phyloP scores from a whole-genome alignment of 1,140 invertebrate genomes.

The Vollenhovia emeryi region DNA sequence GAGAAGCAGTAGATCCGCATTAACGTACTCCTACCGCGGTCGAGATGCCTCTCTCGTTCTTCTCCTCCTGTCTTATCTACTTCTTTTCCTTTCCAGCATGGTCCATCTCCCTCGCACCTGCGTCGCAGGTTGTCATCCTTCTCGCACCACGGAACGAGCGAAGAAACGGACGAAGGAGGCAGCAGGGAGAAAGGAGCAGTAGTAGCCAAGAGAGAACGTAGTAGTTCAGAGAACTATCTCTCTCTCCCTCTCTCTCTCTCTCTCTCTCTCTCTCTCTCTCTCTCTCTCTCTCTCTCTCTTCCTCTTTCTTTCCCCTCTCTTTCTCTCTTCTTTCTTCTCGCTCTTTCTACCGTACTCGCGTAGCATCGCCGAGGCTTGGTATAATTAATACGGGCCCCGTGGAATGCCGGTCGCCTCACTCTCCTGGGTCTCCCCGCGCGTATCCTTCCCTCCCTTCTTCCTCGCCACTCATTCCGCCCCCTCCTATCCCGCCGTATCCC shows the following conservation, averaged over 20 bases:
- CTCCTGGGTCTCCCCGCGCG: slow-evolving; percentile 61
- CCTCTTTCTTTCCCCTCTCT: slow-evolving; percentile 60
- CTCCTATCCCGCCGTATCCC: slow-evolving; percentile 58
- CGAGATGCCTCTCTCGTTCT: slow-evolving; percentile 39
- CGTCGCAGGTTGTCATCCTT: background rate
- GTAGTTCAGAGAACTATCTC: slow-evolving; percentile 18
- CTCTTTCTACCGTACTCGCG: slow-evolving; percentile 65
- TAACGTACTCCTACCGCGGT: slow-evolving; percentile 73
- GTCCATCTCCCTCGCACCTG: background rate
- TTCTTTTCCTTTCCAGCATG: slow-evolving; percentile 14
- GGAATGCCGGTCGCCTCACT: slow-evolving; percentile 84
- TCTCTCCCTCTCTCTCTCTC: slow-evolving; percentile 70
- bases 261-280: slow-evolving; percentile 70
- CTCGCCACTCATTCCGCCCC: slow-evolving; percentile 69
- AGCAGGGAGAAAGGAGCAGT: slow-evolving; percentile 39
- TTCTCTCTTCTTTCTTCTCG: slow-evolving; percentile 51
- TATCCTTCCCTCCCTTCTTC: slow-evolving; percentile 67
- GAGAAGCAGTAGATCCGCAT: slow-evolving; percentile 75
- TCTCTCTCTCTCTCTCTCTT: slow-evolving; percentile 50
- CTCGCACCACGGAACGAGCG: slow-evolving; percentile 13
- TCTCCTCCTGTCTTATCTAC: slow-evolving; percentile 42
- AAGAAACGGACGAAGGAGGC: slow-evolving; percentile 47
- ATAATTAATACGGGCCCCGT: slow-evolving; percentile 85
- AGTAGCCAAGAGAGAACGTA: slow-evolving; percentile 48
- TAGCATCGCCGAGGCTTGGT: slow-evolving; percentile 78